These are phyloP conservation scores for Oenanthe oenanthe DNA, from an alignment of 2,113 vertebrate species.

Conservation along the genomic window DNA sequence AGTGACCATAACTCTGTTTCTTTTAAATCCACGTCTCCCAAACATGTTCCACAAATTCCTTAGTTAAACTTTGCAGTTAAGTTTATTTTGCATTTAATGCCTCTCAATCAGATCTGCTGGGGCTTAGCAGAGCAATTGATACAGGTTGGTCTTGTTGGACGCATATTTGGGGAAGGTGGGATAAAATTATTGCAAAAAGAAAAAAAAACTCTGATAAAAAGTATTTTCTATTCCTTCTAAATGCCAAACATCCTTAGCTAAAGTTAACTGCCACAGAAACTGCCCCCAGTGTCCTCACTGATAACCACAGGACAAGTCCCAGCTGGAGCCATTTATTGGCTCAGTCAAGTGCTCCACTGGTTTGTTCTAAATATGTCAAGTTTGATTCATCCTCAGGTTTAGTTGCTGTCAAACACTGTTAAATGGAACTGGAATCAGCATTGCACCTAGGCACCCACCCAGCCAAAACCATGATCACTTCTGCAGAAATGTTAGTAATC, in stretches of 20 bases:
- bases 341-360: conserved; percentile 59
- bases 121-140: background rate
- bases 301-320: conserved; percentile 46
- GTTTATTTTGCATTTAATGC: background rate
- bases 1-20: background rate
- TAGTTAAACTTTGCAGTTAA: background rate
- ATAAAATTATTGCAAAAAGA: background rate
- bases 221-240: background rate
- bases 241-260: background rate
- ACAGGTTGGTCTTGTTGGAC: background rate
- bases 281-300: background rate
- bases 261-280: background rate
- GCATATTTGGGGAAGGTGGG: accelerated
- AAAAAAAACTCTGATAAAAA: background rate
- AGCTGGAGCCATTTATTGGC: conserved; percentile 69
- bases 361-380: conserved; percentile 71
- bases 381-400: conserved; percentile 58
- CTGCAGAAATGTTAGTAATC: conserved; percentile 16
- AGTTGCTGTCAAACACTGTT: conserved; percentile 67
- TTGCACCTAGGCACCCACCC: conserved; percentile 41
- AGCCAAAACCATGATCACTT: conserved; percentile 51
- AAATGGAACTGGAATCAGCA: conserved; percentile 51
- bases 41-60: background rate
- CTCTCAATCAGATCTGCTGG: background rate
- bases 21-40: background rate